Evolutionary conservation across 2,888 invertebrate species (phyloP), one percentile per base, ranked within the genome.

Genomic region (Ornithoptera priamus): DNA sequence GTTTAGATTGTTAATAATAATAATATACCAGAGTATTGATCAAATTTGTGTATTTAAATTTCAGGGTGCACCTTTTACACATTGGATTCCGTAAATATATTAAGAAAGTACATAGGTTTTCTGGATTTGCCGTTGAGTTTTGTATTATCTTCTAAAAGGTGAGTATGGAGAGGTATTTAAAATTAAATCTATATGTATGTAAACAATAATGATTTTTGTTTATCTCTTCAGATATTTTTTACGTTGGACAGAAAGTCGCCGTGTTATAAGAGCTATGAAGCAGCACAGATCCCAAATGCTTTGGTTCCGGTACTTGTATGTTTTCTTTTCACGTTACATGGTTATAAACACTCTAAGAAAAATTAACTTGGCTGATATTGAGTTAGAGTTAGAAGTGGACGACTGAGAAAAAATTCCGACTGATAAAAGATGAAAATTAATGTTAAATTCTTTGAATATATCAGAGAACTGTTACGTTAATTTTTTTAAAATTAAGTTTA

Each of bases 231-330:
- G 95, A 90, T 96, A 94, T 84, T 94, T 96, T 83, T 91, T 95
- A 53, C 93, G 93, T 69, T 94, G 94, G 93, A 90, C 93, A 7
- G 94, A 95, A 75, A 93, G 94, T 67, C 82, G 90, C 5, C 85
- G 92, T 36, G 88, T 96, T 39, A 93, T 96, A 84, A 89, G 93
- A 74, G 98, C 98, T 5, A 98, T 99, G 98, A 93, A 93, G 74
- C 94, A 94, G 68, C 98, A 99, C 85, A 90, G 93, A 75, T 97
- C 98, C n/a, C 99, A 99, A 87, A 95, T 97, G 91, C 95, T 97
- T 57, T 99, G 99, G 99, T 99, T 97, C 88, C 94, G 99, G 69
- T 94, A 95, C 82, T 92, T 99, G 5, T 99, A 98, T 83, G 95
- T 99, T 78, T 83, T 94, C 59, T 97, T 98, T 88, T 98, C 98